phyloP scores from a whole-genome alignment of 64 coral and sea anemone genomes.

The Astreopora myriophthalma region DNA sequence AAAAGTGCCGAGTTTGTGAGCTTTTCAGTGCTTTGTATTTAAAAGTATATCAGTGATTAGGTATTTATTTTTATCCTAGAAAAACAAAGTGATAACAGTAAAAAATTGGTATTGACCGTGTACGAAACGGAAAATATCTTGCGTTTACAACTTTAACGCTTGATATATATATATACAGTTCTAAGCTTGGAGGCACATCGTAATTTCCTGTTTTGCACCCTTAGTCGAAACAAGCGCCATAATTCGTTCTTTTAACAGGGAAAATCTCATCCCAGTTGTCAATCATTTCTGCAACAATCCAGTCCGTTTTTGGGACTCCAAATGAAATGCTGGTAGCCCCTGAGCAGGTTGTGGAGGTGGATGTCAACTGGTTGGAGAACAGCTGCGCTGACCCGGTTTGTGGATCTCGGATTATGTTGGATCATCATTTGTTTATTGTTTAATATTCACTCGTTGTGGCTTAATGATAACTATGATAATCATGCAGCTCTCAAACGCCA shows the following conservation, averaged over 20 bases:
- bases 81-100: too few relatives aligned
- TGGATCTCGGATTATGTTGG: neutral
- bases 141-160: too few relatives aligned
- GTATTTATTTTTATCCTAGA: too few relatives aligned
- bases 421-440: neutral
- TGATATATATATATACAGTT: neutral
- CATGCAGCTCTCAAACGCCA: too few relatives aligned
- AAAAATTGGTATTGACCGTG: too few relatives aligned
- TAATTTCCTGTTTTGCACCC: neutral
- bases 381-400: neutral
- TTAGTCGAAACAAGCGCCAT: too few relatives aligned
- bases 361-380: neutral
- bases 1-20: too few relatives aligned
- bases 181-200: neutral
- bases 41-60: too few relatives aligned
- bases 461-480: too few relatives aligned
- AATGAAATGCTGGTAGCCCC: neutral
- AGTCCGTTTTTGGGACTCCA: neutral
- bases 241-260: neutral
- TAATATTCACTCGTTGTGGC: neutral
- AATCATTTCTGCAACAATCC: constrained; percentile 19
- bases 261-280: constrained; percentile 50
- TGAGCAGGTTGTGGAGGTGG: constrained; percentile 3
- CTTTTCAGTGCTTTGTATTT: too few relatives aligned
- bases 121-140: too few relatives aligned